Base-by-base conservation (phyloP, 2,797 vertebrate species). In the Smutsia temminckii region DNA sequence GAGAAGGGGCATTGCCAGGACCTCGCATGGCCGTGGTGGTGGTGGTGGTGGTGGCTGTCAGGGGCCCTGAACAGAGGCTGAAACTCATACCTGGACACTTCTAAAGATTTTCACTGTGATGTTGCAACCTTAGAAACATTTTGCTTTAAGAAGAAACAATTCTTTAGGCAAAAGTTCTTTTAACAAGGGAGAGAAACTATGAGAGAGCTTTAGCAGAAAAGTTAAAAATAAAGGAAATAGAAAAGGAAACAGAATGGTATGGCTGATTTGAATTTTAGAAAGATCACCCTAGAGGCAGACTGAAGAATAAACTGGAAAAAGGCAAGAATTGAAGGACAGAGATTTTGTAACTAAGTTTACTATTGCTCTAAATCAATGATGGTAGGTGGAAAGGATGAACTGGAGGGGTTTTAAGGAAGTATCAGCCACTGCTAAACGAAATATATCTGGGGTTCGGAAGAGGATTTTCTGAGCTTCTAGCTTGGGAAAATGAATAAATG, bases 211-310 rank as follows among this genome's bases (percentile, higher is more conserved):
- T 55, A 87, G 49, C 18, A 88, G 42, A 85, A 85, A 79, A 80
- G 34, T 80, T 80, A 20, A 96, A 83, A 83, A 57, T n/a, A 64
- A 83, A 91, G n/a, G 20, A 71, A 88, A 25, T 23, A 78, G 46
- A 37, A 42, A 85, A 87, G n/a, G 18, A 90, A 83, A 59, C 49
- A 87, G 46, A 83, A 86, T 34, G 9, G 57, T 5, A 79, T 4
- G 34, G 27, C 27, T 34, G 27, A 91, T 55, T 40, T 77, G 46
- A 94, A 93, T 85, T 85, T 92, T 64, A 66, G 27, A 87, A 91
- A 83, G 17, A 37, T 61, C 49, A 80, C 32, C 7, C 51, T 59
- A 64, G 80, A 88, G 32, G 27, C 53, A 90, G 13, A 42, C 1
- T 29, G 40, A 71, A 93, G 23, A 63, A 83, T 25, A 37, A 77